Base-by-base conservation (phyloP, 2,888 invertebrate genomes). In the Metalampra italica region DNA sequence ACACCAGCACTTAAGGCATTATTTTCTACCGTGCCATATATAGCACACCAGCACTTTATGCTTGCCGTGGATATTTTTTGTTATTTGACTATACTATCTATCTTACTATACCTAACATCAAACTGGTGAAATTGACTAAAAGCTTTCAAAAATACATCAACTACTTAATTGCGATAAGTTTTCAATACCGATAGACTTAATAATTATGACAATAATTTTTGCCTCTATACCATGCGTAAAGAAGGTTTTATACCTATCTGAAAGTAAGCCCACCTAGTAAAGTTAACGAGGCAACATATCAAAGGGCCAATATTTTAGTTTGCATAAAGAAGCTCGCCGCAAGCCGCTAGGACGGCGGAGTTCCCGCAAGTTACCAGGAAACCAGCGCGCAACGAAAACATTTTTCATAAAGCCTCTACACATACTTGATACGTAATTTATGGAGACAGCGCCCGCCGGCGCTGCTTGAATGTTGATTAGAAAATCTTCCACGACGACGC, bases 381-480 rank as follows among this genome's bases (percentile, higher is more conserved):
- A 64, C 64, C 70, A 66, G 63, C 61, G 57, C 66, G 62, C 71
- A 67, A 71, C 71, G 70, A 75, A 78, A 84, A 82, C 80, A 86
- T 86, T 86, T 87, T 86, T 87, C 84, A 86, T 86, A 86, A 81
- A 76, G 76, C 76, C 75, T 73, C 75, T 73, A 68, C 78, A 80
- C 77, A 82, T 78, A 77, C 81, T 83, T 84, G 82, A 83, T 85
- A 82, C 74, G 79, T 83, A 84, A 86, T 87, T 86, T 87, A 86
- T 85, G 79, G 74, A 80, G 84, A 86, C 84, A 82, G 73, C 76
- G 75, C 68, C 69, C 70, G 67, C 68, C 68, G 65, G 61, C 75
- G 76, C 74, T 68, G 52, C 81, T 80, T 85, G 80, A 84, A 87
- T 86, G 76, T 78, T 85, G 81, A 86, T 86, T 79, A 82, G 78